A percentile compares a stretch with the other conserved stretches of the same genome.
phyloP scores from a whole-genome alignment of 2,797 vertebrate species.

The Orientallactaga sibirica region DNA sequence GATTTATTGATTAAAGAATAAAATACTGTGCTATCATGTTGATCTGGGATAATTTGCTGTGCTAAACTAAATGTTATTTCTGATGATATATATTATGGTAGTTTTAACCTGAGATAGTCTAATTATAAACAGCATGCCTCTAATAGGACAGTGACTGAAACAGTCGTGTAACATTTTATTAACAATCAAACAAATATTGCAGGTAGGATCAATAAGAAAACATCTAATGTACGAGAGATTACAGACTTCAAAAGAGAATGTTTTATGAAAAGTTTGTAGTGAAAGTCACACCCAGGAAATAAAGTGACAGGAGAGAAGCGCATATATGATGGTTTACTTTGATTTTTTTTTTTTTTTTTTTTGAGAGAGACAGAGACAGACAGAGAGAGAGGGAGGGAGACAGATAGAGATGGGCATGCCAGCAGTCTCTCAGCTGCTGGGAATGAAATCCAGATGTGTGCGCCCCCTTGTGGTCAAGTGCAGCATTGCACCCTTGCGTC shows the following conservation, averaged over 20 bases:
- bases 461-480: too few relatives aligned
- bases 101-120: neutral
- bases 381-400: too few relatives aligned
- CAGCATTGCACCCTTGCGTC: too few relatives aligned
- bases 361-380: too few relatives aligned
- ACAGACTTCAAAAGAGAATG: neutral
- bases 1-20: neutral
- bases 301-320: too few relatives aligned
- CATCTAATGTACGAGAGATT: neutral
- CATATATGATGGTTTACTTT: too few relatives aligned
- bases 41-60: neutral
- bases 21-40: neutral
- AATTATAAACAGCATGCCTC: neutral
- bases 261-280: too few relatives aligned
- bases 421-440: too few relatives aligned
- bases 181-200: neutral
- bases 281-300: too few relatives aligned
- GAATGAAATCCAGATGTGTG: too few relatives aligned
- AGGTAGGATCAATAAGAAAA: neutral
- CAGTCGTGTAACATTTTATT: neutral
- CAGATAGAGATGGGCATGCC: too few relatives aligned
- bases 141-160: neutral
- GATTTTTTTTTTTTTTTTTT: too few relatives aligned
- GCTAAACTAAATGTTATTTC: constrained; percentile 25
- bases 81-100: neutral